A percentile compares a stretch with the other conserved stretches of the same genome.
Conservation (phyloP, 2,888 invertebrate genomes). For the Thymelicus acteon region DNA sequence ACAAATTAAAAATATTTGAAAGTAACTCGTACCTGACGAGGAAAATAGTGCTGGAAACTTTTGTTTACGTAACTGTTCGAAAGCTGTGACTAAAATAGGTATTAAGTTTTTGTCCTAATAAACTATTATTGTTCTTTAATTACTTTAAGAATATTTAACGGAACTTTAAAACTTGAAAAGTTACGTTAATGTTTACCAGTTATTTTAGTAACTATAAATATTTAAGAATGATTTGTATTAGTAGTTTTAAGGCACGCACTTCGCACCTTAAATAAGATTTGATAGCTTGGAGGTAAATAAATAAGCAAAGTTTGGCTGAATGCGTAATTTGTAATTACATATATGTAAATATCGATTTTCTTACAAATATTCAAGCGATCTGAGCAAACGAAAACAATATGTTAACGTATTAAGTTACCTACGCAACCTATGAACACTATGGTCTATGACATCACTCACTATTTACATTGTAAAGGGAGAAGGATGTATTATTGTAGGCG, state of each 20-base stretch:
- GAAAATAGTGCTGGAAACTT: constrained; percentile 14
- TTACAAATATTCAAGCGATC: no score
- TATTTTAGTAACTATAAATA: background rate
- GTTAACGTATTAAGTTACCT: no score
- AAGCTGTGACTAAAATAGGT: constrained; percentile 2
- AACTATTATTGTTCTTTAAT: constrained; percentile 5
- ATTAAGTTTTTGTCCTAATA: background rate
- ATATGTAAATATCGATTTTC: background rate
- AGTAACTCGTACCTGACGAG: background rate
- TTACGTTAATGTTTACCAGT: background rate
- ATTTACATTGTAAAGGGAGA: no score
- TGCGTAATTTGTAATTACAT: background rate
- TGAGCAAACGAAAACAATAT: no score
- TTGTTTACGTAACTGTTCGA: background rate
- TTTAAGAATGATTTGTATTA: background rate
- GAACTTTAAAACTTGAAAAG: background rate
- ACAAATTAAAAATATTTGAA: constrained; percentile 19
- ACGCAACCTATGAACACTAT: no score
- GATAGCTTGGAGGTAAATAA: background rate
- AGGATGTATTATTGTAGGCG: no score
- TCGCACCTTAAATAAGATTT: background rate
- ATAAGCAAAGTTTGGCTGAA: background rate
- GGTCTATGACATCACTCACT: no score
- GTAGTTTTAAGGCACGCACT: background rate
- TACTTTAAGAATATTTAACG: background rate